phyloP scores from a whole-genome alignment of 2,113 vertebrate species.

The Aptenodytes forsteri region DNA sequence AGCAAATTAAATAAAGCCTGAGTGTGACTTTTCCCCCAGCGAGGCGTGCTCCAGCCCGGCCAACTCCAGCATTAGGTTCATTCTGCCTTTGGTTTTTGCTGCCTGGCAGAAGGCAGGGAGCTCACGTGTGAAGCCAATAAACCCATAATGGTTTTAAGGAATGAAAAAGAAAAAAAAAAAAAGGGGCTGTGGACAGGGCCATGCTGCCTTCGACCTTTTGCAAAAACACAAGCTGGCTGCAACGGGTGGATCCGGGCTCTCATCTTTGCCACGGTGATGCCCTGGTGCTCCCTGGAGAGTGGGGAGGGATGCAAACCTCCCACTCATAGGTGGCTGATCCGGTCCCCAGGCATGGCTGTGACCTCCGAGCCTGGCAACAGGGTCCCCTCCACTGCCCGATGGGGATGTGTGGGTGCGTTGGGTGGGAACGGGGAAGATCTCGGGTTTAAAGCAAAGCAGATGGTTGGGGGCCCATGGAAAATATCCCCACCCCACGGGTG shows the following conservation, averaged over 20 bases:
- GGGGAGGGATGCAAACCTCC: not conserved
- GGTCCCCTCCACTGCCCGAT: not conserved
- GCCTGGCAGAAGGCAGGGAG: not conserved
- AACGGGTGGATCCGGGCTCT: not conserved
- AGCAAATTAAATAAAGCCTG: not conserved
- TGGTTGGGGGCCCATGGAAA: not conserved
- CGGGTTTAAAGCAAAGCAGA: not conserved
- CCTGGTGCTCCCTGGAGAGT: not conserved
- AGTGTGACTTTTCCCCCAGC: not conserved
- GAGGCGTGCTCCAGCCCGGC: not conserved
- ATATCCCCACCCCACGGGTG: not conserved
- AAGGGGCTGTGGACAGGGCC: not conserved
- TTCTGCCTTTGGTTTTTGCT: not conserved
- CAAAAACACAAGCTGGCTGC: not conserved
- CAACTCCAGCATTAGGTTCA: not conserved
- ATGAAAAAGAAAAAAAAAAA: not conserved
- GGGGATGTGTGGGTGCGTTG: not conserved
- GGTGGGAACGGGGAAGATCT: not conserved
- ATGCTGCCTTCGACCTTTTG: rapidly evolving
- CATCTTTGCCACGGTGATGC: not conserved
- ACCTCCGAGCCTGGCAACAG: not conserved
- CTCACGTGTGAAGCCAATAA: not conserved
- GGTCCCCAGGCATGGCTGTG: rapidly evolving
- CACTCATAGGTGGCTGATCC: rapidly evolving
- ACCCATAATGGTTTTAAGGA: not conserved